These are phyloP conservation scores for Altica lythri DNA, from an alignment of 2,888 invertebrate species.

Conservation along the genomic window DNA sequence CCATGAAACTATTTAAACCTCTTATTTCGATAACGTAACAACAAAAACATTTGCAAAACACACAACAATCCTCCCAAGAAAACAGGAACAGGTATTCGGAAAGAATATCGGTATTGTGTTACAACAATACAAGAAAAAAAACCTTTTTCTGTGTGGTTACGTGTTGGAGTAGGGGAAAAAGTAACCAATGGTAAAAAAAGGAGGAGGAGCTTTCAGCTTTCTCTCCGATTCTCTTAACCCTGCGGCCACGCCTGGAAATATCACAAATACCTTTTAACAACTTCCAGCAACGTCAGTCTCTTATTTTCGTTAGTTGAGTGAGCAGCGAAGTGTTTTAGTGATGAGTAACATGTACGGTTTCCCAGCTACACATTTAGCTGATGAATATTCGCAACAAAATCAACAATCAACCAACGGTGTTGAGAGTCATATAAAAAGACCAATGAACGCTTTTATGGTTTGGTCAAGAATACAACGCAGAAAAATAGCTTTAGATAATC, in stretches of 20 bases:
- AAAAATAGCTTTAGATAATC: constrained; percentile 92
- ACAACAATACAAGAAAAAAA: constrained; percentile 39
- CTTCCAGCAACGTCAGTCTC: constrained; percentile 45
- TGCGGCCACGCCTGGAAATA: constrained; percentile 42
- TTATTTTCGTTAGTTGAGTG: constrained; percentile 40
- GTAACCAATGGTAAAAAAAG: constrained; percentile 53
- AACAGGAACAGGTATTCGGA: constrained; percentile 46
- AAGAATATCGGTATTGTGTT: constrained; percentile 42
- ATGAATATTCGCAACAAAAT: constrained; percentile 46
- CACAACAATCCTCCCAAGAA: constrained; percentile 39
- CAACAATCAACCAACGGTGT: constrained; percentile 29
- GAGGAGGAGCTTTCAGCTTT: constrained; percentile 47
- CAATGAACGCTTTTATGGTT: constrained; percentile 99
- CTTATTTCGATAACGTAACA: constrained; percentile 26
- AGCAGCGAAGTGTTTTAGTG: constrained; percentile 39
- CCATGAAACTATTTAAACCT: constrained; percentile 31
- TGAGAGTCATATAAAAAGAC: constrained; percentile 89
- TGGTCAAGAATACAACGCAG: constrained; percentile 92
- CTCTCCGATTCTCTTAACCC: constrained; percentile 45
- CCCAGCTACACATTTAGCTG: constrained; percentile 48
- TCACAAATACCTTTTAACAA: constrained; percentile 44
- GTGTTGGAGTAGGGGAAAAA: constrained; percentile 42
- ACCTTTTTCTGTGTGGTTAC: constrained; percentile 42
- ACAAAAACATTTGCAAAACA: constrained; percentile 38
- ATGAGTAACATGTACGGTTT: constrained; percentile 51